Evolutionary conservation across 2,113 vertebrate genomes (phyloP).

Genomic region (Alosa alosa): DNA sequence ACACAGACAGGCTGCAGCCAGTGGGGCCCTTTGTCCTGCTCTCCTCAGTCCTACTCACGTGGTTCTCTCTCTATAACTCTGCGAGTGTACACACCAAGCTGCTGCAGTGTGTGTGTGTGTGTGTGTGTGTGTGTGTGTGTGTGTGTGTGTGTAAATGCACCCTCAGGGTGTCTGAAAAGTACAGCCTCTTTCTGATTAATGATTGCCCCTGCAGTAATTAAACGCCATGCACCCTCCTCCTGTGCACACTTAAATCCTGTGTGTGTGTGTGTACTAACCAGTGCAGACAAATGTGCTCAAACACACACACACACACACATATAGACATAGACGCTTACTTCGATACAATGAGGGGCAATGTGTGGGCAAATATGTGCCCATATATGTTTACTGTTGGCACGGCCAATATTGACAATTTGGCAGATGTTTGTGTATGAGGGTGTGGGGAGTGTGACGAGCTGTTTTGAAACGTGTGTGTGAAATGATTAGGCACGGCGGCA

Average conservation of each 20-base stretch:
- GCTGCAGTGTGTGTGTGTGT: neutral
- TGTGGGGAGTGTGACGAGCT: neutral
- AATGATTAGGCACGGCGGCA: neutral
- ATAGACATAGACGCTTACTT: neutral
- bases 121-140: neutral
- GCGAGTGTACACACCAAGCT: neutral
- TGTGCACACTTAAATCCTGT: neutral
- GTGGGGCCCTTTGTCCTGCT: neutral
- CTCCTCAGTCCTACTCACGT: neutral
- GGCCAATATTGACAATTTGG: neutral
- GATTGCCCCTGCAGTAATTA: neutral
- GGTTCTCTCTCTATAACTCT: neutral
- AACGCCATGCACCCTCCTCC: neutral
- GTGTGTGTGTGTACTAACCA: neutral
- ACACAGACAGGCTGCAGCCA: neutral
- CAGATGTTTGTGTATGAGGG: neutral
- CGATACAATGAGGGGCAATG: neutral
- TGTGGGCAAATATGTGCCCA: neutral
- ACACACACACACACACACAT: slow-evolving; percentile 6
- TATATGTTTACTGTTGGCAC: neutral
- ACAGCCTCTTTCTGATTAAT: neutral
- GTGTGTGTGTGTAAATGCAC: neutral
- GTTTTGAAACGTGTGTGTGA: neutral
- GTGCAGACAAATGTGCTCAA: neutral
- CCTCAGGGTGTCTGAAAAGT: neutral